Conservation (phyloP, 2,888 invertebrate species). For the Agrilus biguttatus region DNA sequence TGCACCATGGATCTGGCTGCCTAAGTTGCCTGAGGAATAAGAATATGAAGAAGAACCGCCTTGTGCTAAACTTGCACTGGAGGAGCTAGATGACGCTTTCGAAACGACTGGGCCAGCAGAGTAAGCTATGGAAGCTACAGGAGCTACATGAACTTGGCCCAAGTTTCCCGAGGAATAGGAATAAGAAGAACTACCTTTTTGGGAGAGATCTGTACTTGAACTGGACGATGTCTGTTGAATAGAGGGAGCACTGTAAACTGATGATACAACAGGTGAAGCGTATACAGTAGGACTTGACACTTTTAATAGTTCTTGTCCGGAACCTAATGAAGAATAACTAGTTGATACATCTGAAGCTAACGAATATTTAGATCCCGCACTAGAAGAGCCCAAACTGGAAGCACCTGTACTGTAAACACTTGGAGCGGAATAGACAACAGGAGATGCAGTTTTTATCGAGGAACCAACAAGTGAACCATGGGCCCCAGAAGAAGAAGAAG, state of each 20-base stretch:
- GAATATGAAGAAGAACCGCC: slow-evolving; percentile 5
- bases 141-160: slow-evolving; percentile 1
- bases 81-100: too few species aligned
- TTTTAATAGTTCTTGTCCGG: too few species aligned
- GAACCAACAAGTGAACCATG: not conserved
- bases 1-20: slow-evolving; percentile 6
- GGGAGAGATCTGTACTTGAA: not conserved
- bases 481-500: not conserved
- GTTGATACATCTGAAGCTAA: too few species aligned
- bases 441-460: too few species aligned
- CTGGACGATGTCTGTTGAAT: not conserved
- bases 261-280: slow-evolving; percentile 1
- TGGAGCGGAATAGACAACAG: too few species aligned
- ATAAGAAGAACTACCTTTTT: not conserved
- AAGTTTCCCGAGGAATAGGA: slow-evolving; percentile 1
- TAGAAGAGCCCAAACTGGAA: too few species aligned
- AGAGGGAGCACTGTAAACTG: not conserved
- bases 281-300: too few species aligned
- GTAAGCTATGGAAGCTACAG: not conserved
- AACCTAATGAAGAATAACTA: too few species aligned
- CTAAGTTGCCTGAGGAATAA: slow-evolving; percentile 1
- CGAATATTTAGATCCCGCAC: too few species aligned
- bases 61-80: too few species aligned
- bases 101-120: slow-evolving; percentile 8
- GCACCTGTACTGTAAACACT: too few species aligned